Evolutionary conservation across 2,888 invertebrate genomes (phyloP), one percentile per base, ranked within the genome.

Genomic region (Eubasilissa splendida): DNA sequence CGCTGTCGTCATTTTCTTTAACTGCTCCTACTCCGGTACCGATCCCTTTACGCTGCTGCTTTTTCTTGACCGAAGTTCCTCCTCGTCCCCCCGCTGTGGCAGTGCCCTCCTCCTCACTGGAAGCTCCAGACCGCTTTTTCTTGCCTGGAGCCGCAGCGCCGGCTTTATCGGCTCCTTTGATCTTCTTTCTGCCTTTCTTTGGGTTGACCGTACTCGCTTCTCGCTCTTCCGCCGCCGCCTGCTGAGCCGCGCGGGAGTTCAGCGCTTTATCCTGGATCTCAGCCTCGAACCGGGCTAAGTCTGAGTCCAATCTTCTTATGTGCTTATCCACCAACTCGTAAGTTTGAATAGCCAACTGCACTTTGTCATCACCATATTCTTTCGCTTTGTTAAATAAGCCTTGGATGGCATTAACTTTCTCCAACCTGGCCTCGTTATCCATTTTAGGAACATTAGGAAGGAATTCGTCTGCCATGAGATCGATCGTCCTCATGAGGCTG

Each of bases 321-420:
- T 99, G 99, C 88, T 99, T 99, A 88, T 99, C 99, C 58, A 99
- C 98, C 88, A 99, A 90, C 90, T 99, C 99, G 87, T 99, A 99
- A 0, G 99, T 99, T 90, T 99, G 98, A 89, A 98, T 97, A 1
- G 99, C 98, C 82, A 99, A 91, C 87, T 98, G 97, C 54, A 99
- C 98, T 90, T 99, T 99, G 86, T 99, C 98, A 87, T 99, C 99
- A 2, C 97, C 97, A 87, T 96, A 97, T 87, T 98, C 98, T 84
- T 97, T 97, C 12, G 98, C 97, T 88, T 97, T 98, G 85, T 96
- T 96, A 86, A 98, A 99, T 79, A 81, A 52, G 33, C 79, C 95
- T 87, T 97, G 95, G 85, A 98, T 97, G 83, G 94, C 94, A 82
- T 94, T 93, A 80, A 97, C 91, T 85, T 96, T 94, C 85, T 97